These are phyloP conservation scores for Charadrius vociferus DNA, from an alignment of 2,113 vertebrate species.

Conservation along the genomic window DNA sequence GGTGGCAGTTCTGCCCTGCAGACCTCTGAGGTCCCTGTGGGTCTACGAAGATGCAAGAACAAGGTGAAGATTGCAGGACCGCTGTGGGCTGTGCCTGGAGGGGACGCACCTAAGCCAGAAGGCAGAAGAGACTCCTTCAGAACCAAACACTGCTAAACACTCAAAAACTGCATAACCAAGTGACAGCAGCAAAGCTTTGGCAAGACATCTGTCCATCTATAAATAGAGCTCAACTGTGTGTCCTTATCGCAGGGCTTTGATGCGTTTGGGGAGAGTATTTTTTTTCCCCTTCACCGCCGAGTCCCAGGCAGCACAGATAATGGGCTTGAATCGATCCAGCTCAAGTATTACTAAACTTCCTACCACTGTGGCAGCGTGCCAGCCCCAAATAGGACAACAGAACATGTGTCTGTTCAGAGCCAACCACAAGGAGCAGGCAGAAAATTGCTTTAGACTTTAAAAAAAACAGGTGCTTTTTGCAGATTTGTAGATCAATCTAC, in stretches of 20 bases:
- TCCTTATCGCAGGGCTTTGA: constrained; percentile 43
- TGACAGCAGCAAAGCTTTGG: constrained; percentile 8
- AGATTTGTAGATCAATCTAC: constrained; percentile 69
- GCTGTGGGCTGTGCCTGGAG: neutral
- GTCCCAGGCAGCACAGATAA: constrained; percentile 51
- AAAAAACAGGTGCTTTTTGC: constrained; percentile 32
- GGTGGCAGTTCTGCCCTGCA: neutral
- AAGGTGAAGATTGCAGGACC: neutral
- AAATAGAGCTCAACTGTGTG: constrained; percentile 29
- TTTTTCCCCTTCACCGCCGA: neutral
- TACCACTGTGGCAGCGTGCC: constrained; percentile 31
- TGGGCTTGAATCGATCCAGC: constrained; percentile 56
- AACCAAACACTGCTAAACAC: neutral
- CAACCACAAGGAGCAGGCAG: constrained; percentile 49
- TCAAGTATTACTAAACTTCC: constrained; percentile 68
- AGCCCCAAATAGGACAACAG: constrained; percentile 47
- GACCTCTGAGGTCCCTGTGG: neutral
- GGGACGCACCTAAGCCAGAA: neutral
- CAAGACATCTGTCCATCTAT: constrained; percentile 57
- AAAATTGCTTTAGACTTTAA: constrained; percentile 48
- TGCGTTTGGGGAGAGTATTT: neutral
- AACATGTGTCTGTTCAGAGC: constrained; percentile 54
- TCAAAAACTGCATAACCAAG: neutral
- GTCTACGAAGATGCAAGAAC: neutral
- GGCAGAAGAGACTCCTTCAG: neutral